Base-by-base conservation (phyloP, 1,140 invertebrate species). In the Drosophila murphyi region DNA sequence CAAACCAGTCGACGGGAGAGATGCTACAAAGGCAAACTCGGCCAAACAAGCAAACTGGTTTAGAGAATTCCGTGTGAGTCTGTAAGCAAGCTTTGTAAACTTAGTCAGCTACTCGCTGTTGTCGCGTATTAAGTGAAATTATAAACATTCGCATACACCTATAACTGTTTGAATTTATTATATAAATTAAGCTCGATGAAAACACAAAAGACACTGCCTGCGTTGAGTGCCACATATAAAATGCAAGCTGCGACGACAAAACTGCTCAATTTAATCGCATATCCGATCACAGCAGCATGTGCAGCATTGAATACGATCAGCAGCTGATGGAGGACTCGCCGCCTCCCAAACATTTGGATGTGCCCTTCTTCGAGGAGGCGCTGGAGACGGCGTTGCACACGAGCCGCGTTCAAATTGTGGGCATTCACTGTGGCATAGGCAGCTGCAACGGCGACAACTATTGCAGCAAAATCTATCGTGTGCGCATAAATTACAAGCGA, bases 381-480 rank as follows among this genome's bases (percentile, higher is more conserved):
- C 54, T 91, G n/a, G 90, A 92, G 55, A 87, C 83, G 4, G 80
- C 81, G 3, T 6, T 92, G 20, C 73, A 80, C 3, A 78, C 89
- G 0, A 52, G 77, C 0, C 59, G 64, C 8, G 52, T 77, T 0
- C 6, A 73, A 32, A 7, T 91, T 0, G 2, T 64, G 4, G 39
- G 54, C 12, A 72, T 91, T 8, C 52, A 80, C 31, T 75, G 80
- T 2, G 57, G 41, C 12, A 59, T 90, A 75, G 91, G 91, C 54
- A 92, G 91, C 72, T 79, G 73, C 63, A 68, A 69, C 4, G 91
- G 91, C 2, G 91, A 92, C 32, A 92, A 92, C 54, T 92, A 90
- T 52, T 92, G 87, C 51, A 92, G 91, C 39, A 60, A 78, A 50
- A 89, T 92, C 32, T 92, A 91, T 54, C 71, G 91, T 5, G 70